Evolutionary conservation across 2,888 invertebrate species (phyloP).

Genomic region (Nemoura dubitans): DNA sequence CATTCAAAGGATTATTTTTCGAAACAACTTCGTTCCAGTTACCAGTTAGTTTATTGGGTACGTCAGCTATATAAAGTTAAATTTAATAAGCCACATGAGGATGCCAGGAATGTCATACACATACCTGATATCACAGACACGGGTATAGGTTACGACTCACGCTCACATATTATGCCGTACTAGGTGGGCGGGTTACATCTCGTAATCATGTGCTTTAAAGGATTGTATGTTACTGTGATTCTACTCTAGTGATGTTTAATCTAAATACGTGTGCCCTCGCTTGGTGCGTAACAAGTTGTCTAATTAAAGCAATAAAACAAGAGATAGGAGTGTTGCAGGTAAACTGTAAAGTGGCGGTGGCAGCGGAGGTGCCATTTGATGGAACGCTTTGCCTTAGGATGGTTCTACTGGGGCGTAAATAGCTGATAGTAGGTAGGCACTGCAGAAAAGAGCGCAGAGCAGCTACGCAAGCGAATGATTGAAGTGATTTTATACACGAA

Average conservation of each 20-base stretch:
- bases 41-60: no score
- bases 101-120: no score
- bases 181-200: not conserved
- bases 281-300: not conserved
- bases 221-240: not conserved
- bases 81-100: no score
- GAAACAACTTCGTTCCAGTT: no score
- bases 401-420: not conserved
- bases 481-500: not conserved
- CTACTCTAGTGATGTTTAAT: not conserved
- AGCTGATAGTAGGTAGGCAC: not conserved
- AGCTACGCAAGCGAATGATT: not conserved
- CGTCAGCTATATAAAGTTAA: no score
- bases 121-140: no score
- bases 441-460: not conserved
- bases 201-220: not conserved
- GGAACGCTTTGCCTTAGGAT: not conserved
- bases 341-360: not conserved
- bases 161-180: no score
- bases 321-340: not conserved
- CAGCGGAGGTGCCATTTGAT: not conserved
- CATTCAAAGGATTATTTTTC: no score
- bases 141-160: no score
- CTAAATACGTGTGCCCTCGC: not conserved
- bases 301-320: constrained; percentile 7